Evolutionary conservation across 2,113 vertebrate genomes (phyloP), one percentile per base, ranked within the genome.

Genomic region (Saccopteryx bilineata): DNA sequence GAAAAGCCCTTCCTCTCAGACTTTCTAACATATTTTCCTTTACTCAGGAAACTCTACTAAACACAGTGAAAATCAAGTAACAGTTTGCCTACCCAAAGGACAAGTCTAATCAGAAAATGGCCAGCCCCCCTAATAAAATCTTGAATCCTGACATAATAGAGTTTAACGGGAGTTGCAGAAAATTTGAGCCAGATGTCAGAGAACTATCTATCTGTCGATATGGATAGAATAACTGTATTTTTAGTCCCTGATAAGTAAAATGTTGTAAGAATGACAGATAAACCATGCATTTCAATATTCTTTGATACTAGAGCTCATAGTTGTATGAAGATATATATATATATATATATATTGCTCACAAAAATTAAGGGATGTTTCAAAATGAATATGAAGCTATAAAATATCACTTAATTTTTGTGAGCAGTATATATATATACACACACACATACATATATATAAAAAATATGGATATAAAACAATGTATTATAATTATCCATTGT

Each of bases 71-170:
- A 92, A 17, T 48, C 1, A 74, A 54, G 48, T 63, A 87, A 74
- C 48, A 14, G 7, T n/a, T 56, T 71, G 19, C 5, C 50, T 74
- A 50, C 54, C n/a, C 23, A 31, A 79, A 95, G 46, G 15, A 48
- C 24, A 85, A 54, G 31, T 86, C 48, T 89, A 89, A 63, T 54
- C 63, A 66, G n/a, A 60, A 92, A 89, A 90, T 31, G 39, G 60
- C 13, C 5, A 87, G 63, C 10, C 11, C 1, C 1, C 5, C 19
- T 13, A 60, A 86, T 78, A 11, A 69, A 88, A 87, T 69, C 17
- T 26, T n/a, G 33, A 87, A 39, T 50, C 8, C 3, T 46, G 58
- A 60, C 15, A 18, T 2, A 48, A 8, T 4, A 52, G n/a, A 61
- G 1, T 48, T 87, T 58, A 66, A 93, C 75, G 21, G 12, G 6